Conservation (phyloP, 2,113 vertebrate species). For the Pseudopipra pipra region DNA sequence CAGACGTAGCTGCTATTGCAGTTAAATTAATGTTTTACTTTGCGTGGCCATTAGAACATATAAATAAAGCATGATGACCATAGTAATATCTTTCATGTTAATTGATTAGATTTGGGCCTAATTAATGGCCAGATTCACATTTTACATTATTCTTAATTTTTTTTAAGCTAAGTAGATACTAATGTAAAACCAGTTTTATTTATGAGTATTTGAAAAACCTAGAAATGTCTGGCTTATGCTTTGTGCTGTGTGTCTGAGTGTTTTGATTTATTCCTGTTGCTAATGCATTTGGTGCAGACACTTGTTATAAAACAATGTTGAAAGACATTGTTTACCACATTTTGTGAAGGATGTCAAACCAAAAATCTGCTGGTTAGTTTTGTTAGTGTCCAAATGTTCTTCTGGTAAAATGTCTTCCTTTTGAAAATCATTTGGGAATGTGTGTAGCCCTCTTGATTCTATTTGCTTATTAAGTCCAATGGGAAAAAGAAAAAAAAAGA, state of each 20-base stretch:
- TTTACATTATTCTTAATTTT: not conserved
- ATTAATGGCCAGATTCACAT: not conserved
- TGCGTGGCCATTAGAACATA: not conserved
- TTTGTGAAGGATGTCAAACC: not conserved
- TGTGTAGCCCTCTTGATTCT: not conserved
- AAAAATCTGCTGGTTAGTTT: constrained; percentile 12
- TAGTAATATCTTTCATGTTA: not conserved
- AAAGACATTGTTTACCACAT: not conserved
- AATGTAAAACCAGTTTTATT: constrained; percentile 17
- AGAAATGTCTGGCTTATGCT: not conserved
- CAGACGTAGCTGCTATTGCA: not conserved
- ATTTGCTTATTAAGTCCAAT: not conserved
- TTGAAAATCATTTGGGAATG: not conserved
- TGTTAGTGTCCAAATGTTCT: not conserved
- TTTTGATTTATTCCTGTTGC: constrained; percentile 29
- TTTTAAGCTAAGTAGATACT: constrained; percentile 17
- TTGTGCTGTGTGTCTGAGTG: not conserved
- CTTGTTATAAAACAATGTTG: constrained; percentile 21
- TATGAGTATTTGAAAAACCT: not conserved
- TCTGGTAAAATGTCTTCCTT: not conserved
- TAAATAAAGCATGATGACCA: constrained; percentile 34
- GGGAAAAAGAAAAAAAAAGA: not conserved
- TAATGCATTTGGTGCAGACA: not conserved
- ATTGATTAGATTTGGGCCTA: not conserved
- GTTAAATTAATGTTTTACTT: constrained; percentile 40